A percentile compares a stretch with the other conserved stretches of the same genome.
Evolutionary conservation across 1,140 invertebrate species (phyloP).

Genomic region (Eumaeus atala): DNA sequence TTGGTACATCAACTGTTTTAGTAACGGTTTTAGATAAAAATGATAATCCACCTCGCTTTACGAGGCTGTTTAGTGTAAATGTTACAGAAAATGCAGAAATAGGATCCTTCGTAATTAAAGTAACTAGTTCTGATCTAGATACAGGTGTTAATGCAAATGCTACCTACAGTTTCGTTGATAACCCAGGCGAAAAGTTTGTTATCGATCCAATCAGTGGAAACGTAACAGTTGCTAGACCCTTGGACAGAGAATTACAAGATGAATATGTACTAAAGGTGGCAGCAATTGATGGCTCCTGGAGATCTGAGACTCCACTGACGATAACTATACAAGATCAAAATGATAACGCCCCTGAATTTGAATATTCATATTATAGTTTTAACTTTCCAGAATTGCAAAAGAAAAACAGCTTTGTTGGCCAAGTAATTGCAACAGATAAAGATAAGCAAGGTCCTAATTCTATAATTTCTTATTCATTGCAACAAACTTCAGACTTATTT

Average conservation of each 20-base stretch:
- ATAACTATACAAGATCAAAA: conserved; percentile 96
- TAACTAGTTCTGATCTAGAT: conserved; percentile 93
- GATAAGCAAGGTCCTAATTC: conserved; percentile 97
- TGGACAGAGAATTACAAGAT: conserved; percentile 92
- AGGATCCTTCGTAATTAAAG: conserved; percentile 92
- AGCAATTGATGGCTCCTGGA: conserved; percentile 92
- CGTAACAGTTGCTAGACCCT: conserved; percentile 88
- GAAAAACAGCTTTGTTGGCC: conserved; percentile 87
- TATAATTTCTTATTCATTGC: conserved; percentile 91
- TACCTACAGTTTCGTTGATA: conserved; percentile 90
- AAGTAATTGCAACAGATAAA: conserved; percentile 89
- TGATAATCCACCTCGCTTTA: conserved; percentile 95
- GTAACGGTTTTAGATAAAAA: conserved; percentile 93
- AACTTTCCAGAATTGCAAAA: conserved; percentile 91
- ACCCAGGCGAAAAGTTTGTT: conserved; percentile 90
- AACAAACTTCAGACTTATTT: conserved; percentile 93
- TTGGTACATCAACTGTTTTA: conserved; percentile 89
- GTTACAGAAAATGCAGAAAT: conserved; percentile 96
- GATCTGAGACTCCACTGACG: conserved; percentile 89
- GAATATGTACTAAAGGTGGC: conserved; percentile 92
- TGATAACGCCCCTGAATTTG: conserved; percentile 94
- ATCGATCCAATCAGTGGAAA: conserved; percentile 93
- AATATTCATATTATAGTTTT: conserved; percentile 90
- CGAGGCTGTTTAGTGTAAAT: conserved; percentile 92
- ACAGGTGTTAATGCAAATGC: conserved; percentile 91